Conservation (phyloP, 2,797 vertebrate species). For the Enteromius anoplus region DNA sequence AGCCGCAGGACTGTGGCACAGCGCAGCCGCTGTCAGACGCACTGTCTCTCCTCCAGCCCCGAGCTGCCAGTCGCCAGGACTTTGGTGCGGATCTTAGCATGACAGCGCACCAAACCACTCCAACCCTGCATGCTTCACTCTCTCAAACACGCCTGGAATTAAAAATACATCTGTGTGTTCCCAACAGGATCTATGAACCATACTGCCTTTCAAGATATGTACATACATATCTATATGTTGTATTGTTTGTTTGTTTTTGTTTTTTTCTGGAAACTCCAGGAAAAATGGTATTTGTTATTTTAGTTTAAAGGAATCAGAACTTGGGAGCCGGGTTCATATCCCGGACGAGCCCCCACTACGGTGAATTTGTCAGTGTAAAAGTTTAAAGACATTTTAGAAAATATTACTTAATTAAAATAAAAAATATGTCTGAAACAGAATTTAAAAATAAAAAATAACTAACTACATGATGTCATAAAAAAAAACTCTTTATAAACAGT, state of each 20-base stretch:
- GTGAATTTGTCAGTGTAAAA: not conserved
- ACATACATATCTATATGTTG: too few species aligned
- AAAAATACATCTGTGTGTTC: conserved; percentile 43
- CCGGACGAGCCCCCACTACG: too few species aligned
- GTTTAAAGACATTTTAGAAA: too few species aligned
- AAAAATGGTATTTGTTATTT: not conserved
- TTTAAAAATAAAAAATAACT: not conserved
- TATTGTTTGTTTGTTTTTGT: not conserved
- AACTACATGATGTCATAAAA: not conserved
- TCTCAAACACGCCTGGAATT: conserved; percentile 38
- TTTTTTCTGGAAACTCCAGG: not conserved
- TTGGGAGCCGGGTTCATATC: not conserved
- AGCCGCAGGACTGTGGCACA: conserved; percentile 19
- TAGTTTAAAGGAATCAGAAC: not conserved
- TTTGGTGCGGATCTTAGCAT: conserved; percentile 15
- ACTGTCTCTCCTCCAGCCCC: conserved; percentile 2
- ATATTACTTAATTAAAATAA: not conserved
- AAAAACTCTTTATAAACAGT: not conserved
- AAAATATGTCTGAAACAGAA: not conserved
- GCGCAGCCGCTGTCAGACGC: conserved; percentile 39
- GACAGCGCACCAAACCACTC: conserved; percentile 52
- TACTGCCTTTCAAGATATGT: not conserved
- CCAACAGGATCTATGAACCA: not conserved
- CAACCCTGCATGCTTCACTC: conserved; percentile 45
- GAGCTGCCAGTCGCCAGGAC: conserved; percentile 33